A percentile compares a stretch with the other conserved stretches of the same genome.
These are phyloP conservation scores for Ephydatia muelleri DNA, from an alignment of 37 sponge, comb jelly and placozoan genomes.

Conservation along the genomic window DNA sequence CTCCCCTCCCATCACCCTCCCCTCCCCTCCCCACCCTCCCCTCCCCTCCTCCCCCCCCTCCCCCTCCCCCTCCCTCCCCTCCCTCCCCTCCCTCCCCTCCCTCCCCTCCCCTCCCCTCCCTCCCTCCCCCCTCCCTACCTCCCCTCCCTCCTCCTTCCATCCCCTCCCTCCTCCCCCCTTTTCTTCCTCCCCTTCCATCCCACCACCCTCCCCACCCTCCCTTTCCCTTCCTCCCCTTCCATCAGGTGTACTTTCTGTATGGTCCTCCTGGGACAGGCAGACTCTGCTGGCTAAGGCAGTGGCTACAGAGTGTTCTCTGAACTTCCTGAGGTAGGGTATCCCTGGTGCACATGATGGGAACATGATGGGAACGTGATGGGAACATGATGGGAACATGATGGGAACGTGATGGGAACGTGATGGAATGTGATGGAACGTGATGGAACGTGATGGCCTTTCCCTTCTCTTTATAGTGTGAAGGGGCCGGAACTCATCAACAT, in stretches of 20 bases:
- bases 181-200: background rate
- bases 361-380: background rate
- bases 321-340: conserved; percentile 80
- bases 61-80: background rate
- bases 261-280: conserved; percentile 77
- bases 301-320: conserved; percentile 81
- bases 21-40: background rate
- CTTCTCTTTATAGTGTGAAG: conserved; percentile 51
- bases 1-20: background rate
- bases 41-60: no score
- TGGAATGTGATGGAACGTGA: background rate
- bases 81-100: background rate
- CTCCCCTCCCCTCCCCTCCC: background rate
- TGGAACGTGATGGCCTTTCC: background rate
- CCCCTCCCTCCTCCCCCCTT: conserved; percentile 10
- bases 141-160: background rate
- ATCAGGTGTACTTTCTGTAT: conserved; percentile 81
- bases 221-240: no score
- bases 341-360: background rate
- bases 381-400: background rate
- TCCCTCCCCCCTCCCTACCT: background rate
- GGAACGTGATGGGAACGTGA: background rate
- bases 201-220: background rate
- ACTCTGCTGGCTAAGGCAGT: no score
- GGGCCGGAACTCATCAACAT: conserved; percentile 92